Base-by-base conservation (phyloP, 2,888 invertebrate species). In the Macrosiphum euphorbiae region DNA sequence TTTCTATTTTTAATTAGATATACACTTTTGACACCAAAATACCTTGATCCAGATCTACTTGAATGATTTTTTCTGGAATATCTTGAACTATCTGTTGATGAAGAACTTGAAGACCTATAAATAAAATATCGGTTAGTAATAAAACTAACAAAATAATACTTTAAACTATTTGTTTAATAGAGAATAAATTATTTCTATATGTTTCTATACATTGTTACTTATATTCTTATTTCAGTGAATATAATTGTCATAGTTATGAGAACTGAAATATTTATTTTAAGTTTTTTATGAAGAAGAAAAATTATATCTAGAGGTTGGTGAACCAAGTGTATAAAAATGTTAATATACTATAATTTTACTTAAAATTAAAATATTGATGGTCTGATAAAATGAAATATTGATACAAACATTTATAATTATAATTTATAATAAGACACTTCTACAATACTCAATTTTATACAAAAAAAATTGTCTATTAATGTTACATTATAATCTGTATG, bases 101-200 rank as follows among this genome's bases (percentile, higher is more conserved):
- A 92, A 50, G 78, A 88, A 88, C 88, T 92, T 24, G 92, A 92
- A 24, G 92, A 92, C 41, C 88, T 87, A 78, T 41, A 67, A n/a
- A 85, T 87, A 35, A 47, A 58, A 91, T 24, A 52, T 55, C 44
- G 26, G 24, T 44, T 41, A 86, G 86, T 86, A 28, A 86, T 86
- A 35, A 47, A 89, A 61, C 44, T 44, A 44, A 58, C 7, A 58
- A 44, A 58, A 58, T 44, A 26, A 89, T 58, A 58, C 1, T 28
- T 7, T 3, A 4, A 47, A 86, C 44, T 86, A 47, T 47, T 86
- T 28, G n/a, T 16, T 7, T 47, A 86, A n/a, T 47, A 86, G 16
- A 86, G 28, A 86, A 86, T 13, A 47, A 86, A 47, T 47, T 35
- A 78, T 35, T 35, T 35, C 78, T 35, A 35, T 78, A 35, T 41